Base-by-base conservation (phyloP, 2,113 vertebrate genomes). In the Amphilophus citrinellus region DNA sequence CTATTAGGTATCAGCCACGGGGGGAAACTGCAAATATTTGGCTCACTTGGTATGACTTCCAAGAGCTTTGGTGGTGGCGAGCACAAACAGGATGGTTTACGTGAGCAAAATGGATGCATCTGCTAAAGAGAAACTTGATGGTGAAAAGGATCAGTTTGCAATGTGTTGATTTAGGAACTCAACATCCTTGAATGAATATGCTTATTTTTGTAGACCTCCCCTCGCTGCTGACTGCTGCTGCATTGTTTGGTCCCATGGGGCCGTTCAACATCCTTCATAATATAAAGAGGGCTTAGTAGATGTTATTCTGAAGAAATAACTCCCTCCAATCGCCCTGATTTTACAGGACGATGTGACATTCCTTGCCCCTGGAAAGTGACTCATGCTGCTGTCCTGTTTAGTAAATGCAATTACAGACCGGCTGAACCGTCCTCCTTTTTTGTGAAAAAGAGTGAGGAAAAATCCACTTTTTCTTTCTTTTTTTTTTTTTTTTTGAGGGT, bases 1-100 rank as follows among this genome's bases (percentile, higher is more conserved):
- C 91, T 94, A 95, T 96, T 95, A 94, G 86, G 92, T 93, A 91
- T 95, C 94, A 86, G 88, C 86, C 92, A 86, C 85, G 56, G 87
- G 92, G 92, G 92, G 90, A 93, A 91, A 86, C 91, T 84, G 84
- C 91, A 93, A 93, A 94, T 93, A 94, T 94, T 94, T 94, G 91
- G 89, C 88, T 82, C 85, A 89, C 87, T 94, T 56, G 73, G 83
- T 86, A 81, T 18, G 44, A 91, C 76, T 92, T 93, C 83, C 82
- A 89, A 90, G 88, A 80, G 88, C 57, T 88, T 88, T 78, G 82
- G 85, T 87, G 82, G 83, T 62, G 84, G 80, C 2, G 11, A 77
- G 73, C 32, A 76, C 91, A 94, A 95, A 95, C 92, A 94, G 93
- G 90, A 95, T 91, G 91, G 60, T 77, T 78, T 77, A 39, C 83